Evolutionary conservation across 2,113 vertebrate genomes (phyloP), one percentile per base, ranked within the genome.

Genomic region (Hydrochoerus hydrochaeris): DNA sequence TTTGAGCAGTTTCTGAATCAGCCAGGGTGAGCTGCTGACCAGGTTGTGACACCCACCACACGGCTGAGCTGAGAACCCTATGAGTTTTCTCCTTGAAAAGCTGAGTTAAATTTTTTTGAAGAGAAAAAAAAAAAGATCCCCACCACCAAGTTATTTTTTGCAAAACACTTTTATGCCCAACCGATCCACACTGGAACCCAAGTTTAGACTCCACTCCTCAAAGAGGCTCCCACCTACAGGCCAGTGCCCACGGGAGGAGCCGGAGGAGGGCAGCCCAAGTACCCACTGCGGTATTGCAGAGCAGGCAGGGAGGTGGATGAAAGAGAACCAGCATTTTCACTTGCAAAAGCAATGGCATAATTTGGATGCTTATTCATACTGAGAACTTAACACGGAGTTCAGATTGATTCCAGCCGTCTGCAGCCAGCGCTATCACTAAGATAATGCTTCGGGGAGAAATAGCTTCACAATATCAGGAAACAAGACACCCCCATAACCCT

Each of bases 231-330:
- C 6, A 0, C 11, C 0, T 35, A 19, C 16, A 7, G 30, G 65
- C 4, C 5, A 38, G 30, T 0, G 3, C 8, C 44, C 69, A 10
- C 32, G 0, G 0, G 24, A 14, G 9, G 24, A 5, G 38, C 4
- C 7, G 54, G 20, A 14, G n/a, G 26, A 38, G n/a, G 54, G n/a
- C n/a, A 17, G 54, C 3, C 13, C 0, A 17, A 30, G 20, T 28
- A 7, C 20, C 63, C 3, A 6, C 81, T 8, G 13, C 0, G 41
- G 20, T 54, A 19, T 24, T 7, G 6, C 63, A 26, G n/a, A 12
- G 26, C 52, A 41, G 24, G n/a, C 26, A 22, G 44, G 13, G 20
- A 19, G 35, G 78, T 0, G 63, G 52, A 35, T 8, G 7, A 46
- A 35, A 38, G n/a, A n/a, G 20, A 57, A 57, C 20, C 67, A 38